phyloP scores from a whole-genome alignment of 2,797 vertebrate genomes.

The Chanos chanos region DNA sequence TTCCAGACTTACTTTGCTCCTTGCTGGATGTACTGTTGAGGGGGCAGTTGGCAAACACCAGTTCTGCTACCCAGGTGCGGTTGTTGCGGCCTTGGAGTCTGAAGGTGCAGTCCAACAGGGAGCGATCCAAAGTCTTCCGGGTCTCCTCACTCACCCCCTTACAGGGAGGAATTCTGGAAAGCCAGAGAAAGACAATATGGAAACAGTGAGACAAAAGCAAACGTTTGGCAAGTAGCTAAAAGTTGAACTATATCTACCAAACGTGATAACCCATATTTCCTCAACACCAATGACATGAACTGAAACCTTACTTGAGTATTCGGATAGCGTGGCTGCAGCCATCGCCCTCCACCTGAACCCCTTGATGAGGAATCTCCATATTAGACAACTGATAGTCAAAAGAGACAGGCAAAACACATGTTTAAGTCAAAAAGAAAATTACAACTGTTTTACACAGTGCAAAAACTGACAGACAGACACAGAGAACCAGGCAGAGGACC shows the following conservation, averaged over 20 bases:
- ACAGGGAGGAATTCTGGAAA: conserved; percentile 85
- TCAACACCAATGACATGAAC: background rate
- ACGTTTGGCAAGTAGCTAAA: too few relatives aligned
- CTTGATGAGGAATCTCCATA: conserved; percentile 97
- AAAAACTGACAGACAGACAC: conserved; percentile 4
- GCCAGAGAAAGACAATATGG: background rate
- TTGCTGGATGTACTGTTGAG: conserved; percentile 91
- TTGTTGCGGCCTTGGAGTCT: conserved; percentile 97
- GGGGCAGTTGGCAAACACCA: conserved; percentile 94
- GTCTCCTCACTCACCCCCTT: conserved; percentile 92
- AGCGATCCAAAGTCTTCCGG: conserved; percentile 87
- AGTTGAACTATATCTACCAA: background rate
- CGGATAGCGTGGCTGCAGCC: conserved; percentile 94
- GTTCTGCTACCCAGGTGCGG: conserved; percentile 95
- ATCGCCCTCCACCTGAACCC: conserved; percentile 96
- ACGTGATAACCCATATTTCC: background rate
- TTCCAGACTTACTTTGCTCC: conserved; percentile 83
- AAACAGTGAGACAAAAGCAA: background rate
- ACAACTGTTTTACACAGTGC: too few relatives aligned
- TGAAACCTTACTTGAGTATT: conserved; percentile 83
- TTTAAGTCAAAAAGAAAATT: too few relatives aligned
- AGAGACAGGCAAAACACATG: background rate
- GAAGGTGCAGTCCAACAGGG: conserved; percentile 95
- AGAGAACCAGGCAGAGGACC: background rate
- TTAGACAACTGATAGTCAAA: conserved; percentile 80